phyloP scores from a whole-genome alignment of 2,113 vertebrate genomes.

The Melospiza georgiana region DNA sequence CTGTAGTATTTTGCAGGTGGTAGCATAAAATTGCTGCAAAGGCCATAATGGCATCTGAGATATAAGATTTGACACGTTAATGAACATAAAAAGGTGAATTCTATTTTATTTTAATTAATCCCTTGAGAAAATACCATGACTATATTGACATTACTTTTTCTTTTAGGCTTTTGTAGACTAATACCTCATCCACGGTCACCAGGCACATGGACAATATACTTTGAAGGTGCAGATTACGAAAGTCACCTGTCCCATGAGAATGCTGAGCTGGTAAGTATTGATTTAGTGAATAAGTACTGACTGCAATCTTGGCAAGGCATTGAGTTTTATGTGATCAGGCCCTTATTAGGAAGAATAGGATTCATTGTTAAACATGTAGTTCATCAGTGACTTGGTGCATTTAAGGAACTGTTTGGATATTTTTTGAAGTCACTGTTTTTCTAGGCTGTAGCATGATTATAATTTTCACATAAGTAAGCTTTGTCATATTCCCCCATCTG shows the following conservation, averaged over 20 bases:
- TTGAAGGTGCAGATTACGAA: conserved; percentile 93
- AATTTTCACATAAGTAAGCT: background rate
- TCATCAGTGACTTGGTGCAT: background rate
- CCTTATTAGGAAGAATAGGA: background rate
- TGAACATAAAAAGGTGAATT: background rate
- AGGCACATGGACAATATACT: conserved; percentile 95
- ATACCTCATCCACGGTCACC: conserved; percentile 87
- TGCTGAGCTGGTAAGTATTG: conserved; percentile 84
- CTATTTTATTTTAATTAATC: background rate
- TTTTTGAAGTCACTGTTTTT: background rate
- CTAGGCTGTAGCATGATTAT: background rate
- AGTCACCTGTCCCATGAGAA: conserved; percentile 86
- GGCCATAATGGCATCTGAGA: background rate
- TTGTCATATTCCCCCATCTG: background rate
- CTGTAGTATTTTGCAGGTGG: background rate
- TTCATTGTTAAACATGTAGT: background rate
- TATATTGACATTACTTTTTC: background rate
- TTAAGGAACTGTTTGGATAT: background rate
- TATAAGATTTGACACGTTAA: background rate
- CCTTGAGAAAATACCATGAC: background rate
- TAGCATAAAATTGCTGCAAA: background rate
- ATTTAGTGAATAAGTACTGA: background rate
- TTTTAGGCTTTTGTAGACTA: conserved; percentile 89
- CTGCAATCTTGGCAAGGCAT: background rate
- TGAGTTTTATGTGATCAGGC: background rate